Conservation (phyloP, 2,797 vertebrate species). For the Triplophysa bombifrons region DNA sequence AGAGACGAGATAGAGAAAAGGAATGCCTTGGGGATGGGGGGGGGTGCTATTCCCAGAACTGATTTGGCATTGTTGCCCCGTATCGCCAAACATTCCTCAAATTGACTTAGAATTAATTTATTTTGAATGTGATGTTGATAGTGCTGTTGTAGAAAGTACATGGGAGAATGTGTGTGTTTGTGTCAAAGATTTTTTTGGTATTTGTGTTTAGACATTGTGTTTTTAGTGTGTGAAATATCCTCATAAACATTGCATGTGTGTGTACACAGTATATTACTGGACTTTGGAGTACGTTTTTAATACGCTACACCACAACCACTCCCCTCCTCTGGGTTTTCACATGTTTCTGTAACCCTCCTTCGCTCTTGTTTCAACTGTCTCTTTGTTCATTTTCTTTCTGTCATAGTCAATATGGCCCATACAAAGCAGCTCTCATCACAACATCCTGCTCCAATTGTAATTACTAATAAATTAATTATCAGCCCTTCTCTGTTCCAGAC, state of each 20-base stretch:
- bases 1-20: slow-evolving; percentile 84
- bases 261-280: background rate
- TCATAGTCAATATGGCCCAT: slow-evolving; percentile 57
- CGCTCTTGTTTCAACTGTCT: slow-evolving; percentile 60
- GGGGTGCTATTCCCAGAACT: slow-evolving; percentile 77
- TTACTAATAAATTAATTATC: slow-evolving; percentile 83
- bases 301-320: slow-evolving; percentile 7
- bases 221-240: background rate
- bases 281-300: slow-evolving; percentile 21
- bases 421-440: slow-evolving; percentile 72
- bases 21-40: slow-evolving; percentile 76
- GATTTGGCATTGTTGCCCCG: slow-evolving; percentile 78
- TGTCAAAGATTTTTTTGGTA: background rate
- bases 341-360: slow-evolving; percentile 50
- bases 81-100: slow-evolving; percentile 80
- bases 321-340: slow-evolving; percentile 41
- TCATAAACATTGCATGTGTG: slow-evolving; percentile 19
- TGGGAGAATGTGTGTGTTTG: slow-evolving; percentile 42
- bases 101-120: slow-evolving; percentile 84
- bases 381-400: slow-evolving; percentile 60
- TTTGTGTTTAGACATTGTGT: background rate
- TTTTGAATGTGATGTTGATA: slow-evolving; percentile 80
- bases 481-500: slow-evolving; percentile 75
- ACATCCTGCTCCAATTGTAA: slow-evolving; percentile 72
- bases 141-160: slow-evolving; percentile 70